Evolutionary conservation across 2,888 invertebrate species (phyloP).

Genomic region (Eupithecia dodoneata): DNA sequence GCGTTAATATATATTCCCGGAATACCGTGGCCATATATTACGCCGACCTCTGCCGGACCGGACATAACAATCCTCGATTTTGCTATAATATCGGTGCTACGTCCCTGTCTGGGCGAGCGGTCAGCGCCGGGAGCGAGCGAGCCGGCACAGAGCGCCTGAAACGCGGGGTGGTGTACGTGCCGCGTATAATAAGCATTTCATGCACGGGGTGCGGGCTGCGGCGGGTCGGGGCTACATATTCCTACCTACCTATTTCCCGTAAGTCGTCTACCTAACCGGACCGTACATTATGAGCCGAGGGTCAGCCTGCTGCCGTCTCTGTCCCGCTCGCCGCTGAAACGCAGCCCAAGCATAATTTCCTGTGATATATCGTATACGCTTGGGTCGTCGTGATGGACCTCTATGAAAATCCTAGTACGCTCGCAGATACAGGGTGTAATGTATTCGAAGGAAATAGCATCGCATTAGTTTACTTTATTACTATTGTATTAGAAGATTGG

Average conservation of each 20-base stretch:
- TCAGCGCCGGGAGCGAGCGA: conserved; percentile 68
- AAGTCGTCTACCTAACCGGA: conserved; percentile 85
- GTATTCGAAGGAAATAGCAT: conserved; percentile 56
- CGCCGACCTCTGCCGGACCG: conserved; percentile 84
- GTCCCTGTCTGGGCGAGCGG: conserved; percentile 71
- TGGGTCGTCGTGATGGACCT: conserved; percentile 71
- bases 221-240: conserved; percentile 73
- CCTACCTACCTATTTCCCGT: conserved; percentile 81
- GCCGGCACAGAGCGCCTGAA: conserved; percentile 56
- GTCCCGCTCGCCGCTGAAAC: conserved; percentile 71
- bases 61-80: conserved; percentile 85
- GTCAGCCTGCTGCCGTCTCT: conserved; percentile 79
- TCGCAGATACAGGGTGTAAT: conserved; percentile 58
- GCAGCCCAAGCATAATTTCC: conserved; percentile 78
- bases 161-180: conserved; percentile 82
- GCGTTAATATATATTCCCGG: conserved; percentile 85
- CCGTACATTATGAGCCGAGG: conserved; percentile 84
- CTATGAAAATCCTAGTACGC: conserved; percentile 71
- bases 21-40: conserved; percentile 85
- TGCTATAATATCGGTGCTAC: conserved; percentile 83
- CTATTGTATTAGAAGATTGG: conserved; percentile 41
- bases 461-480: conserved; percentile 44
- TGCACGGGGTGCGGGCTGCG: conserved; percentile 79
- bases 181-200: conserved; percentile 86
- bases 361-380: conserved; percentile 79